Base-by-base conservation (phyloP, 1,140 invertebrate genomes). In the Drosophila tani region DNA sequence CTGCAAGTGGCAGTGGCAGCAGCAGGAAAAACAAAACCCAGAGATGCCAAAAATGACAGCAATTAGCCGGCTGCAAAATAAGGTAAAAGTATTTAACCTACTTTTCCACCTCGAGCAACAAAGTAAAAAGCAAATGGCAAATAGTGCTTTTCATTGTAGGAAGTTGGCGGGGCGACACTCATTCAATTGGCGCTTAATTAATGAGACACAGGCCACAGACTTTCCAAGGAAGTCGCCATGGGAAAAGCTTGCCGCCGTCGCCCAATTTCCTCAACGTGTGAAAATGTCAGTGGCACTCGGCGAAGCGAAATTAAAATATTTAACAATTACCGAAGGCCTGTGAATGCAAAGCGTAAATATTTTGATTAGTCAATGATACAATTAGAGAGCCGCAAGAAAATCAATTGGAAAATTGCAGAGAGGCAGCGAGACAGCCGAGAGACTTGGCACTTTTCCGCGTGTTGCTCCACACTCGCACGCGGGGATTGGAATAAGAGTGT, bases 31-130 rank as follows among this genome's bases (percentile, higher is more conserved):
- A 77, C 65, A 65, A 62, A 74, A 43, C 60, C 50, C 40, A 46
- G 32, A 51, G 81, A 62, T 69, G 84, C 75, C 83, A 82, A 86
- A 86, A 88, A 57, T 84, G 81, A 84, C 85, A 77, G 73, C 84
- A 87, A 87, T 87, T 87, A 87, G 74, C 81, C 85, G 68, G 55
- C 50, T 50, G 14, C 65, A 59, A 74, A 88, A 90, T 88, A 90
- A 88, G 84, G 84, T 88, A 88, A 88, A 88, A 88, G 84, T 81
- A 84, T 88, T 88, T 88, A 88, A 88, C 84, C 84, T 84, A 88
- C 84, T 88, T 87, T 56, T 55, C 63, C 40, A 35, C 53, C 14
- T 8, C 35, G 14, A 24, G 14, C n/a, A n/a, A 38, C 32, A 55
- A 15, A n/a, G 32, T 9, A 56, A 56, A 40, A 24, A 53, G 17